Evolutionary conservation across 2,888 invertebrate genomes (phyloP), one percentile per base, ranked within the genome.

Genomic region (Papilio protenor): DNA sequence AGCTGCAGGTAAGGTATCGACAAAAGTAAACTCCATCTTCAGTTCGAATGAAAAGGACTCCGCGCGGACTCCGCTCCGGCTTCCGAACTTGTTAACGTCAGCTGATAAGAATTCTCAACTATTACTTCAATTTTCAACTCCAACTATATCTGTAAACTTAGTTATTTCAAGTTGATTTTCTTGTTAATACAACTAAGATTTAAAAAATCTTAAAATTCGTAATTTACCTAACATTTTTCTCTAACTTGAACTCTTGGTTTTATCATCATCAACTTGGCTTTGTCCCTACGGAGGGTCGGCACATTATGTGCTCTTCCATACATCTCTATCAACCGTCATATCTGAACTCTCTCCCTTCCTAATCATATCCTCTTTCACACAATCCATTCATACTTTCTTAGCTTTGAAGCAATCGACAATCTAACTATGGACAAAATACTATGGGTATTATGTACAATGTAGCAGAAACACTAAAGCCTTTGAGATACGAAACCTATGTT

Each of bases 401-500:
- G 8, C 40, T 8, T 8, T 40, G 8, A 40, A 40, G 40, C 40
- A 8, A 40, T 40, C 40, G 8, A 40, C 40, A 21, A 12, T 23
- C 27, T 27, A 27, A 27, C 27, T 27, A 27, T 27, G 27, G 27
- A 27, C 2, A 27, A 27, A 27, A 2, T 2, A 27, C 14, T 64
- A 64, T 33, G 14, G 10, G 33, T 33, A 16, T 27, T 1, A 0
- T 61, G 16, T 18, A 64, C 18, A 64, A 75, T 40, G 12, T 70
- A 4, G n/a, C 45, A 57, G 11, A 14, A 10, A 70, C 55, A 78
- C 72, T 47, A 18, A 52, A 73, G 69, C 75, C 71, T 77, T 77
- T 80, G 78, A 75, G 61, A 69, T 27, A 59, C 75, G 49, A 14
- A 18, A 33, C 47, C 12, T 57, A 59, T 72, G 21, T 61, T 47